Evolutionary conservation across 2,797 vertebrate species (phyloP).

Genomic region (Sebastes miniatus): DNA sequence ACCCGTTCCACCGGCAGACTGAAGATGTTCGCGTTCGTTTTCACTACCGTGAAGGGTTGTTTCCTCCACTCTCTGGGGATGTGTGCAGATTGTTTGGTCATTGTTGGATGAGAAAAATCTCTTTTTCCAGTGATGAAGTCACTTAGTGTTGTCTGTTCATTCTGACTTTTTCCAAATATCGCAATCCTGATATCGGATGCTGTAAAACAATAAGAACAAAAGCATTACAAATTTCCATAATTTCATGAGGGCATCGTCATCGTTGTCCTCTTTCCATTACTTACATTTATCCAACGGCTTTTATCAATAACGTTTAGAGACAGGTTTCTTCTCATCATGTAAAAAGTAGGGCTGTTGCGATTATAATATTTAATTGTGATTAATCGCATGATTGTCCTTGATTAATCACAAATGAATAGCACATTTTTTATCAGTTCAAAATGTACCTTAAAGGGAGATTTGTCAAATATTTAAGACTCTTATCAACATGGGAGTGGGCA

Average conservation of each 20-base stretch:
- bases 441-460: too few species aligned
- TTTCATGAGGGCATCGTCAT: not conserved
- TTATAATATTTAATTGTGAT: too few species aligned
- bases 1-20: not conserved
- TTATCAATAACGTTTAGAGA: not conserved
- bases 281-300: not conserved
- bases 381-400: too few species aligned
- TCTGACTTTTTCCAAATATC: constrained; percentile 32
- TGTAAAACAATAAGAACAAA: constrained; percentile 18
- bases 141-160: constrained; percentile 3
- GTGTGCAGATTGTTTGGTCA: not conserved
- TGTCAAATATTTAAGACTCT: too few species aligned
- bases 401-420: too few species aligned
- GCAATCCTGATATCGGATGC: constrained; percentile 33
- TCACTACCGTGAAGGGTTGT: constrained; percentile 24
- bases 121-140: constrained; percentile 10
- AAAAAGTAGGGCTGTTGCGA: too few species aligned
- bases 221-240: not conserved
- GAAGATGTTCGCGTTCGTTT: constrained; percentile 33
- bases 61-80: not conserved
- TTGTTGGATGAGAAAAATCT: not conserved
- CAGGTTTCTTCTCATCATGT: not conserved
- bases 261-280: not conserved
- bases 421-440: too few species aligned
- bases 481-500: too few species aligned